Percentiles rank a stretch among this genome's conserved stretches.
These are phyloP conservation scores for Stichopus horrens DNA, from an alignment of 53 echinoderm and acorn worm genomes.

Conservation along the genomic window DNA sequence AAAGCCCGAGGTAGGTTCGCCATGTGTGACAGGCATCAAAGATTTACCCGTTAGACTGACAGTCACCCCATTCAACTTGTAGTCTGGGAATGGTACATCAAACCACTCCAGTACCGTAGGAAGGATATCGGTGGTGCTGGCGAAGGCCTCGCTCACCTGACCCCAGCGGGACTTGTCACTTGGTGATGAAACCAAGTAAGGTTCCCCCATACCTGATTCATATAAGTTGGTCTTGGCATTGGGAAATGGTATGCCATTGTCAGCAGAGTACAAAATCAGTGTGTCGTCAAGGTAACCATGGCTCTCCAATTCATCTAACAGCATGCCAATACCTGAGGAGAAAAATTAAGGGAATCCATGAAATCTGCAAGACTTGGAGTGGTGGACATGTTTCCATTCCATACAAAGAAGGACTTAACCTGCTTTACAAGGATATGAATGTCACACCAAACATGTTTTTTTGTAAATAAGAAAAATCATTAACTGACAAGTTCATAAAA, in stretches of 20 bases:
- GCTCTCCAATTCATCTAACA: slow-evolving; percentile 73
- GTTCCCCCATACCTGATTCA: slow-evolving; percentile 95
- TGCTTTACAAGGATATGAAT: too few relatives aligned
- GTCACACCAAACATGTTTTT: too few relatives aligned
- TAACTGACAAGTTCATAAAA: too few relatives aligned
- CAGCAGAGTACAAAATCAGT: slow-evolving; percentile 81
- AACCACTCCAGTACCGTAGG: slow-evolving; percentile 96
- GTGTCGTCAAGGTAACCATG: slow-evolving; percentile 90
- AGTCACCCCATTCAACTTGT: slow-evolving; percentile 40
- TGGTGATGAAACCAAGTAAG: slow-evolving; percentile 85
- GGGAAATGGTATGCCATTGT: slow-evolving; percentile 97
- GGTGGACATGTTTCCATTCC: too few relatives aligned
- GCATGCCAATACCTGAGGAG: slow-evolving; percentile 77
- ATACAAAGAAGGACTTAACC: too few relatives aligned
- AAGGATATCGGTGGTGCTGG: slow-evolving; percentile 85
- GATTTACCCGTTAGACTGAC: slow-evolving; percentile 66
- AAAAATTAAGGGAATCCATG: too few relatives aligned
- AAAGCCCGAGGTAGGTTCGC: slow-evolving; percentile 69
- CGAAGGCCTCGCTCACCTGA: slow-evolving; percentile 77
- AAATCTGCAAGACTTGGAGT: too few relatives aligned
- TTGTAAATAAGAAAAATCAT: too few relatives aligned
- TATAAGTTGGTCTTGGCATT: slow-evolving; percentile 97
- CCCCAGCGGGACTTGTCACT: slow-evolving; percentile 76
- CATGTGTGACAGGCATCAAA: slow-evolving; percentile 63
- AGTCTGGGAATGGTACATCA: slow-evolving; percentile 62